Conservation (phyloP, 2,113 vertebrate genomes). For the Gopherus evgoodei region DNA sequence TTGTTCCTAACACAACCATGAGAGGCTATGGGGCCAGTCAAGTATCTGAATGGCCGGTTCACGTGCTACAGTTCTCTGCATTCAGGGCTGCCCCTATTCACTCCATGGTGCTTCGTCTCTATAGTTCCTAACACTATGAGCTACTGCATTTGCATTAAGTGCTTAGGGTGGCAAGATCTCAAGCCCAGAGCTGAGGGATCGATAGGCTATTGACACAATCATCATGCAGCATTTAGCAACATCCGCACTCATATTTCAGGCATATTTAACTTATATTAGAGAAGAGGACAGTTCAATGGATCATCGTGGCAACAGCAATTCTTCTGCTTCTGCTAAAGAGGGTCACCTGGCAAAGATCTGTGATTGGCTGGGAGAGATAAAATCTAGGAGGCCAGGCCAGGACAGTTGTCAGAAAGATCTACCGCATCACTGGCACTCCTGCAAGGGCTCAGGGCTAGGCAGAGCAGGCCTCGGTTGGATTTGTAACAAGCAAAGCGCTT, state of each 20-base stretch:
- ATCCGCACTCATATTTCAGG: too few relatives aligned
- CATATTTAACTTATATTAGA: not conserved
- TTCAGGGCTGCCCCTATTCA: accelerated
- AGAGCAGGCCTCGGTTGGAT: not conserved
- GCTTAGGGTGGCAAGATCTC: accelerated
- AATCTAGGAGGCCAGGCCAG: not conserved
- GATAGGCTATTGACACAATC: not conserved
- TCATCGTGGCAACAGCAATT: not conserved
- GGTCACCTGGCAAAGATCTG: not conserved
- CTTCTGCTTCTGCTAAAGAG: not conserved
- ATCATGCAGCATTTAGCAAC: not conserved
- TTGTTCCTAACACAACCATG: not conserved
- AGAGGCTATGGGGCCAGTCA: not conserved
- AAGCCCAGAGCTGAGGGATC: accelerated
- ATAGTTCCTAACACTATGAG: not conserved
- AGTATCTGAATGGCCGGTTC: not conserved
- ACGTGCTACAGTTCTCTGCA: not conserved
- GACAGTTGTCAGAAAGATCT: not conserved
- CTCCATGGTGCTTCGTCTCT: not conserved
- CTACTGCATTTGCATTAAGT: not conserved
- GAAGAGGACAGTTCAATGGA: not conserved
- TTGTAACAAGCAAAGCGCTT: not conserved
- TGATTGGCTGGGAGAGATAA: not conserved
- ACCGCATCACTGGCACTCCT: not conserved
- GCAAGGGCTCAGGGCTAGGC: not conserved